phyloP scores from a whole-genome alignment of 2,113 vertebrate species.

The Taxidea taxus region DNA sequence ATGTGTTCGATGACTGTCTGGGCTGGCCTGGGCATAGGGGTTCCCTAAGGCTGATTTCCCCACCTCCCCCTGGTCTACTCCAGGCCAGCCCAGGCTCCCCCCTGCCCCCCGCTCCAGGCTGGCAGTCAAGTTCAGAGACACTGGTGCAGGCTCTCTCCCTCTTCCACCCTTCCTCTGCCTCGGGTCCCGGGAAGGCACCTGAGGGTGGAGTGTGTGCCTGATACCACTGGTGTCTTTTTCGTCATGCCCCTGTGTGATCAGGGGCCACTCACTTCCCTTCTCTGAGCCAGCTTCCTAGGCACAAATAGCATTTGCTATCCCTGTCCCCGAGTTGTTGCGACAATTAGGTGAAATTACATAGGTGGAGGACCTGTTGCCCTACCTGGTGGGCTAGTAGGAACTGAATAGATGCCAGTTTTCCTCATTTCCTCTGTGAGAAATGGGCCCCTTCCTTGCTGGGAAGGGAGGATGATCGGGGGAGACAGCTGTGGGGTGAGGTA shows the following conservation, averaged over 20 bases:
- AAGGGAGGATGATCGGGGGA: not conserved
- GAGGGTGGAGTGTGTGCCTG: not conserved
- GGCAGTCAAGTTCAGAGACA: not conserved
- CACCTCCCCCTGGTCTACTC: not conserved
- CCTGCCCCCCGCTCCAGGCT: not conserved
- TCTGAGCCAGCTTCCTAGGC: not conserved
- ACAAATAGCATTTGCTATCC: not conserved
- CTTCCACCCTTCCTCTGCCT: not conserved
- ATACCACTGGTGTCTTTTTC: not conserved
- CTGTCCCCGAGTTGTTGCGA: not conserved
- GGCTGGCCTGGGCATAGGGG: not conserved
- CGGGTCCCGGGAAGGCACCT: not conserved
- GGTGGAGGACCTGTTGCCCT: not conserved
- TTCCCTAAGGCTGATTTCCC: not conserved
- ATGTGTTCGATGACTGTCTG: not conserved
- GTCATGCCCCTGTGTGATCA: not conserved
- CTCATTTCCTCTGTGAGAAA: not conserved
- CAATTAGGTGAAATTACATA: not conserved
- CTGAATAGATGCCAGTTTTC: not conserved
- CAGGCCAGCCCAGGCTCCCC: not conserved
- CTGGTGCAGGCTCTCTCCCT: not conserved
- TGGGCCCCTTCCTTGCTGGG: not conserved
- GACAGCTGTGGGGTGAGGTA: not conserved
- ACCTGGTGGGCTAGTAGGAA: not conserved
- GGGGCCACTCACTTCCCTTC: not conserved